These are phyloP conservation scores for Corella eumyota DNA, from an alignment of 23 tunicate genomes.

Conservation along the genomic window DNA sequence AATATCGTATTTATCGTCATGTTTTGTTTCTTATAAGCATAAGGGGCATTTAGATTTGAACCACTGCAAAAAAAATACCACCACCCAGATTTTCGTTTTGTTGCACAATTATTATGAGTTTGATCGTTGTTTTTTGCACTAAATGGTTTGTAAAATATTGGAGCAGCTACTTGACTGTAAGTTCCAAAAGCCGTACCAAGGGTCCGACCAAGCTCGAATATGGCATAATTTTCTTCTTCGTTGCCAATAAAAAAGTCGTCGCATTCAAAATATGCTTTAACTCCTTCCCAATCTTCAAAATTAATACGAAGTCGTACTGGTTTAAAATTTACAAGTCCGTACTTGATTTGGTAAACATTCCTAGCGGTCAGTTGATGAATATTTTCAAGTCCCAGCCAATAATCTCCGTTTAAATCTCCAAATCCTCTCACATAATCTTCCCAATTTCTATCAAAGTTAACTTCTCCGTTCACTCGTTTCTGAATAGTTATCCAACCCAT, in stretches of 20 bases:
- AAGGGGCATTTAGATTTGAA: background rate
- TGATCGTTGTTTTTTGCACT: background rate
- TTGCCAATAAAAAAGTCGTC: background rate
- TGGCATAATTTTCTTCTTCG: background rate
- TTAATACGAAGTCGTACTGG: background rate
- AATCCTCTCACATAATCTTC: constrained; percentile 2
- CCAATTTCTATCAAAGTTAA: constrained; percentile 5
- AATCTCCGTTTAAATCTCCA: constrained; percentile 2
- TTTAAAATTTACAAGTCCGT: background rate
- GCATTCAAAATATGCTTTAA: constrained; percentile 1
- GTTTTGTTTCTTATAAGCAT: background rate
- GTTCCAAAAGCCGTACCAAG: background rate
- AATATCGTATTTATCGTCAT: background rate
- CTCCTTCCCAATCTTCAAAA: background rate
- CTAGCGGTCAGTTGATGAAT: background rate
- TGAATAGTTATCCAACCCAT: constrained; percentile 4
- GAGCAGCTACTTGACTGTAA: background rate
- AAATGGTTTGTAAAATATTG: background rate
- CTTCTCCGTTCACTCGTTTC: background rate
- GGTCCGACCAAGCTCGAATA: background rate
- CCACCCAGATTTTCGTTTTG: background rate
- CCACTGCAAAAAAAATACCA: constrained; percentile 1
- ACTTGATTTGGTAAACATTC: background rate
- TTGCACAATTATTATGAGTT: background rate
- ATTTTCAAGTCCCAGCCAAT: constrained; percentile 1